These are phyloP conservation scores for Colletes latitarsis DNA, from an alignment of 1,140 invertebrate genomes.

Conservation along the genomic window DNA sequence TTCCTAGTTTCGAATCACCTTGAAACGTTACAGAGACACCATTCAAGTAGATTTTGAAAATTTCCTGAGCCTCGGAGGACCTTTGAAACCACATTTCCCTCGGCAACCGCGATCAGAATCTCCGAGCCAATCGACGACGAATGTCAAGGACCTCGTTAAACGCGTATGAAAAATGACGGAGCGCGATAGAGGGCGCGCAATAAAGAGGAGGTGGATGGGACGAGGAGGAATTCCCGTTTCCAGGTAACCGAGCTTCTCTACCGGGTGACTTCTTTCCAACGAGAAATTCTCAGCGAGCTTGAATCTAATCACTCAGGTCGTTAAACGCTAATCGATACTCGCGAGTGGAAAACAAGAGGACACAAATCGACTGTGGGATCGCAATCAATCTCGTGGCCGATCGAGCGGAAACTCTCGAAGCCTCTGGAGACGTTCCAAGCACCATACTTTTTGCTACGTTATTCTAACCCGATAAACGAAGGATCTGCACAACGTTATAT, in stretches of 20 bases:
- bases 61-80: too few species aligned
- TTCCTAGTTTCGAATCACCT: too few species aligned
- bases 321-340: slow-evolving; percentile 34
- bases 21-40: too few species aligned
- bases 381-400: not conserved
- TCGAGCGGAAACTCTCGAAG: not conserved
- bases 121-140: slow-evolving; percentile 9
- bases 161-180: slow-evolving; percentile 20
- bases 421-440: too few species aligned
- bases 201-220: slow-evolving; percentile 29
- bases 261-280: slow-evolving; percentile 6
- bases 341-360: not conserved
- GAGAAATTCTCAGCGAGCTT: not conserved
- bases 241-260: slow-evolving; percentile 28
- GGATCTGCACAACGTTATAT: too few species aligned
- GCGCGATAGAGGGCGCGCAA: slow-evolving; percentile 32
- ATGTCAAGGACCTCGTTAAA: slow-evolving; percentile 41
- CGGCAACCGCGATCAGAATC: not conserved
- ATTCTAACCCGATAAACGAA: too few species aligned
- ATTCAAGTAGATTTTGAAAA: too few species aligned
- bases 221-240: slow-evolving; percentile 37
- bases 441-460: too few species aligned
- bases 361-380: not conserved
- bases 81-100: not conserved
- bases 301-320: slow-evolving; percentile 27